Base-by-base conservation (phyloP, 2,888 invertebrate species). In the Heliothis peltigera region DNA sequence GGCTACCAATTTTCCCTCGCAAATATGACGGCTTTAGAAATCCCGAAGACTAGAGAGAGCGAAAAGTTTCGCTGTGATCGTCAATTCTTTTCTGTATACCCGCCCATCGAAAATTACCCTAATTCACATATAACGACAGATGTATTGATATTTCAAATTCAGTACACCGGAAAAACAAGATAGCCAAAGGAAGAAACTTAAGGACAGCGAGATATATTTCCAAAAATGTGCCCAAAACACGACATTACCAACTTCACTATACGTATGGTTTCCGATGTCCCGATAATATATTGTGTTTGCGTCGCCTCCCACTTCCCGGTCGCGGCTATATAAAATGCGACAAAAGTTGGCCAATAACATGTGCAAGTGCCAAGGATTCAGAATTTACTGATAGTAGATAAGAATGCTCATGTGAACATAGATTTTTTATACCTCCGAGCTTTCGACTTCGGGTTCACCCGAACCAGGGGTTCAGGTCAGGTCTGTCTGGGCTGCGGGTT, bases 181-280 rank as follows among this genome's bases (percentile, higher is more conserved):
- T 53, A 10, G 64, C 21, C 48, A 42, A 75, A 70, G 75, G 58
- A 69, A 62, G 43, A 48, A 62, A 71, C 60, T 64, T 55, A 64
- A 5, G 22, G 42, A 46, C 61, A 48, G 58, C 63, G 52, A 68
- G 62, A 77, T 62, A 77, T 77, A 66, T 69, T 52, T 42, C 62
- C 42, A 46, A 70, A 75, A 78, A 73, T 78, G 73, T 64, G 54
- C 64, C 70, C 64, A 49, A 72, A 70, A 59, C 48, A 48, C 70
- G 67, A 65, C 70, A 66, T 75, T 75, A 65, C 49, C 49, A 46
- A 39, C 43, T 62, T 52, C 43, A 46, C 71, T 74, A 62, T 71
- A 80, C 76, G 49, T 78, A 80, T 80, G 69, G 76, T 80, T 80
- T 80, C 79, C 79, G 76, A 74, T 80, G 73, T 70, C 32, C 42